Evolutionary conservation across 1,140 invertebrate species (phyloP).

Genomic region (Bombus haemorrhoidalis): DNA sequence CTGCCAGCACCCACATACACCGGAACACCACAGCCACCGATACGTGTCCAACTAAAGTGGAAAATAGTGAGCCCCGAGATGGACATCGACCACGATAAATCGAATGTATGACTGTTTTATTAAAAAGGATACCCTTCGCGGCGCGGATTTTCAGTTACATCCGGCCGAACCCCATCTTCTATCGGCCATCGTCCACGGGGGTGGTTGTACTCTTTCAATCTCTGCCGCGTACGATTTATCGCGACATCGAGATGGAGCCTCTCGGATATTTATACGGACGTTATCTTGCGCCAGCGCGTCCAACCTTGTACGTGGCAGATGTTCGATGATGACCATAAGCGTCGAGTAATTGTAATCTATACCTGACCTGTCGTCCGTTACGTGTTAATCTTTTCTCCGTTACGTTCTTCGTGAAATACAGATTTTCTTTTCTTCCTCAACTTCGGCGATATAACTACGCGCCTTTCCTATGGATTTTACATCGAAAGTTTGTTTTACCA

Average conservation of each 20-base stretch:
- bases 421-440: no score
- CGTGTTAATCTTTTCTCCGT: neutral
- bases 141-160: slow-evolving; percentile 24
- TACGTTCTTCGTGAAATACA: neutral
- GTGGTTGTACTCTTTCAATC: slow-evolving; percentile 10
- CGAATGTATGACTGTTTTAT: slow-evolving; percentile 48
- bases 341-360: neutral
- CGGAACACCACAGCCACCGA: neutral
- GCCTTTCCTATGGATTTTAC: no score
- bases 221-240: slow-evolving; percentile 16
- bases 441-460: no score
- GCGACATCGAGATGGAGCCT: slow-evolving; percentile 2
- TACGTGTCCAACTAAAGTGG: slow-evolving; percentile 36
- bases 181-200: neutral
- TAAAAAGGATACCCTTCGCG: slow-evolving; percentile 43
- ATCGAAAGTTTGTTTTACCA: no score
- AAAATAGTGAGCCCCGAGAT: slow-evolving; percentile 45
- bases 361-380: neutral
- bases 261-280: neutral
- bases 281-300: neutral
- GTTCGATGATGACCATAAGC: neutral
- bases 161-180: neutral
- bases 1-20: slow-evolving; percentile 11
- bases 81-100: slow-evolving; percentile 44
- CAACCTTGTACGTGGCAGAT: neutral